Conservation (phyloP, 2,888 invertebrate genomes). For the Nephrotoma appendiculata region DNA sequence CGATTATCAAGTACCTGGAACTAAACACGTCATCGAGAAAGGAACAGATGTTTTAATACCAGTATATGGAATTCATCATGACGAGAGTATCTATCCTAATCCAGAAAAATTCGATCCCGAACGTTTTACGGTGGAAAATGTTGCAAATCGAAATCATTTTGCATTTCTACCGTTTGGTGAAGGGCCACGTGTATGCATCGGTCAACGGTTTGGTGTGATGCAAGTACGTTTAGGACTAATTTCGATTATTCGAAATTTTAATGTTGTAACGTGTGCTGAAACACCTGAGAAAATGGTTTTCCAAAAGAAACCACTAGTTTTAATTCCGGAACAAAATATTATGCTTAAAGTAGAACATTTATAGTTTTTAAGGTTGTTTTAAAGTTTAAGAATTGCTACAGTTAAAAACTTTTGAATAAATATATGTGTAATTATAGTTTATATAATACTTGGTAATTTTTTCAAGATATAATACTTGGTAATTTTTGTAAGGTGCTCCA, state of each 20-base stretch:
- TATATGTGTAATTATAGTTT: too few species aligned
- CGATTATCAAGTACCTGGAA: slow-evolving; percentile 34
- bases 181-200: slow-evolving; percentile 30
- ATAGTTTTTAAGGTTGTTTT: too few species aligned
- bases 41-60: slow-evolving; percentile 40
- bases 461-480: too few species aligned
- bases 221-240: slow-evolving; percentile 15
- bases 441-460: too few species aligned
- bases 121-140: slow-evolving; percentile 39
- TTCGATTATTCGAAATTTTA: slow-evolving; percentile 8
- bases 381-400: too few species aligned
- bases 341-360: too few species aligned
- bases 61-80: slow-evolving; percentile 42
- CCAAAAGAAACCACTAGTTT: too few species aligned
- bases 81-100: slow-evolving; percentile 41
- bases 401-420: too few species aligned
- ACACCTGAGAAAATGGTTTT: slow-evolving; percentile 19
- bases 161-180: slow-evolving; percentile 17
- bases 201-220: slow-evolving; percentile 25
- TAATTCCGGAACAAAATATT: too few species aligned
- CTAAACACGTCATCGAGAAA: slow-evolving; percentile 33
- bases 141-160: slow-evolving; percentile 28
- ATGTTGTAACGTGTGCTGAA: slow-evolving; percentile 3
- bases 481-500: too few species aligned
- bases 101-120: slow-evolving; percentile 47